Conservation (phyloP, 2,888 invertebrate genomes). For the Sylvicola cinctus region DNA sequence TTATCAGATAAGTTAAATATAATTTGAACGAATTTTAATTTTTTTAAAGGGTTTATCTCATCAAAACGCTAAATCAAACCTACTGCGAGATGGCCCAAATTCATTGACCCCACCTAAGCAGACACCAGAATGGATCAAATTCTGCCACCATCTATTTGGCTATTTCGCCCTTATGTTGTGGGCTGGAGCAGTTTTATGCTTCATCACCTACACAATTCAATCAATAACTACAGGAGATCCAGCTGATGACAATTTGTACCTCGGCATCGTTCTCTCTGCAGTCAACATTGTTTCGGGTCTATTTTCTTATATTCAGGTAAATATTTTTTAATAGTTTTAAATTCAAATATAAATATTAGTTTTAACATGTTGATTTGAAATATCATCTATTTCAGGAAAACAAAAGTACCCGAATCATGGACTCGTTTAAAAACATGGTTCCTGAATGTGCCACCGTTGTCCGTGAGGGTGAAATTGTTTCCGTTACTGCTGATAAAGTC, state of each 20-base stretch:
- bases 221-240: slow-evolving; percentile 89
- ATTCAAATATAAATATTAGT: neutral
- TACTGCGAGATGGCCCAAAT: slow-evolving; percentile 90
- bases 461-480: slow-evolving; percentile 84
- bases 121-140: slow-evolving; percentile 98
- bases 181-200: slow-evolving; percentile 95
- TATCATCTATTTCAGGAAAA: slow-evolving; percentile 34
- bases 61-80: slow-evolving; percentile 87
- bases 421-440: slow-evolving; percentile 96
- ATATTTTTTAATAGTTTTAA: slow-evolving; percentile 2
- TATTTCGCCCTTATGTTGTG: slow-evolving; percentile 91
- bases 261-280: slow-evolving; percentile 86
- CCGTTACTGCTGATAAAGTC: slow-evolving; percentile 80
- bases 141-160: slow-evolving; percentile 96
- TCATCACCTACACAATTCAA: slow-evolving; percentile 88
- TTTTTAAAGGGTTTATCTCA: slow-evolving; percentile 74
- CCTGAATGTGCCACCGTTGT: slow-evolving; percentile 88
- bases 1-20: too few relatives aligned
- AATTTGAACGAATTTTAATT: slow-evolving; percentile 1
- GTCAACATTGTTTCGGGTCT: slow-evolving; percentile 97
- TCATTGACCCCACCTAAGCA: slow-evolving; percentile 92
- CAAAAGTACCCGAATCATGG: slow-evolving; percentile 97
- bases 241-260: slow-evolving; percentile 89
- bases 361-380: neutral
- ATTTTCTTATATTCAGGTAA: slow-evolving; percentile 97